These are phyloP conservation scores for Habroteleia sp. DNA, from an alignment of 2,888 invertebrate genomes.

Conservation along the genomic window DNA sequence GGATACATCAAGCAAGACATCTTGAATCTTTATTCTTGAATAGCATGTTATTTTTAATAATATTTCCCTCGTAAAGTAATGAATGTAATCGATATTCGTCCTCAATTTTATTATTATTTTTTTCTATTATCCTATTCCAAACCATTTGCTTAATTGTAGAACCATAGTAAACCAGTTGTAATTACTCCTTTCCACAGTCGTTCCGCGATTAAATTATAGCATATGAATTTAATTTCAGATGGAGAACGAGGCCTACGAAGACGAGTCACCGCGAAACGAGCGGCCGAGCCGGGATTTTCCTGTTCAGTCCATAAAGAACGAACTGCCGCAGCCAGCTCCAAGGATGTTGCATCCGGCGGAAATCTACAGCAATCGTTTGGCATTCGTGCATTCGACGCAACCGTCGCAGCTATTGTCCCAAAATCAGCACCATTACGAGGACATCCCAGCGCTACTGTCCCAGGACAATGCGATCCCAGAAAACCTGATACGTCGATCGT, in stretches of 20 bases:
- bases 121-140: no score
- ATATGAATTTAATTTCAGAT: no score
- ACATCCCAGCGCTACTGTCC: conserved; percentile 66
- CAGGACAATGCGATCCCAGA: conserved; percentile 10
- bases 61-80: no score
- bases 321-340: conserved; percentile 30
- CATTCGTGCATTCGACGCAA: conserved; percentile 8
- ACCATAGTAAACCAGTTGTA: no score
- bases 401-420: conserved; percentile 19
- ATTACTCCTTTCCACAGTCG: no score
- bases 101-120: no score
- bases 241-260: conserved; percentile 79
- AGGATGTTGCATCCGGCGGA: conserved; percentile 39
- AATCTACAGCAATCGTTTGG: conserved; percentile 54
- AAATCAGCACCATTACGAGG: conserved; percentile 76
- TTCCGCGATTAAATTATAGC: no score
- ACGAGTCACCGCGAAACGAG: conserved; percentile 69
- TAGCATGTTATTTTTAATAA: no score
- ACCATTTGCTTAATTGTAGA: no score
- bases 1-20: no score
- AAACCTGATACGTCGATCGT: conserved; percentile 37
- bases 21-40: no score
- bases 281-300: conserved; percentile 25
- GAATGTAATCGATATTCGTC: no score
- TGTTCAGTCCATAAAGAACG: conserved; percentile 18